Base-by-base conservation (phyloP, 1,140 invertebrate genomes). In the Goniozus legneri region DNA sequence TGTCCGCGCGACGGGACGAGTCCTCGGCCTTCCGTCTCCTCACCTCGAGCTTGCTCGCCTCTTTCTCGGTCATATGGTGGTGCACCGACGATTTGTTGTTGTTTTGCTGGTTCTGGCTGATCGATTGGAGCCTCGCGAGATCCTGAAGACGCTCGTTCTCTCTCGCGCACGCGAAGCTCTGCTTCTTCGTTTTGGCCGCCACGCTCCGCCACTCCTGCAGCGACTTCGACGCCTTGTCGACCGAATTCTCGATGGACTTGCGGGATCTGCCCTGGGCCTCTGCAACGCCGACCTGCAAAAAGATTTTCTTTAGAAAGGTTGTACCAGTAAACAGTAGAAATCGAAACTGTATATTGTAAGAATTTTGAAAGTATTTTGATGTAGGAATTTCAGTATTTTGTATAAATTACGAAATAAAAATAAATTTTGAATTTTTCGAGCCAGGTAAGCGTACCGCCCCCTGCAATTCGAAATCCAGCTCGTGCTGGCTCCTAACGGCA, bases 1-100 rank as follows among this genome's bases (percentile, higher is more conserved):
- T 87, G 69, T 97, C 93, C 18, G 91, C 87, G 65, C 93, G 90
- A 58, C 91, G 86, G 2, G 95, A 85, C 2, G 86, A 82, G 64
- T 95, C 90, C 69, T 93, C 89, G n/a, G 89, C 86, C 73, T 96
- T 95, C 51, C 86, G 82, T 60, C 91, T 85, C 61, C 95, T 93
- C 45, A 86, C 83, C 70, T 94, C 91, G 58, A 95, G 72, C 80
- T 96, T 83, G 31, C 48, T 79, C 35, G 77, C 80, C 63, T 88
- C 85, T 56, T 87, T 87, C 47, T 87, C 85, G n/a, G 79, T 79
- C 39, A 79, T 69, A 41, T 77, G 75, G 54, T 75, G 76, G 47
- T 77, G 75, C 44, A 51, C 72, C 46, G 67, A 60, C 4, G 58
- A 64, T 24, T 69, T 73, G 40, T 74, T 73, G 24, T 63, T 66